A percentile compares a stretch with the other conserved stretches of the same genome.
Conservation (phyloP, 1,140 invertebrate genomes). For the Andrena cerasifolii region DNA sequence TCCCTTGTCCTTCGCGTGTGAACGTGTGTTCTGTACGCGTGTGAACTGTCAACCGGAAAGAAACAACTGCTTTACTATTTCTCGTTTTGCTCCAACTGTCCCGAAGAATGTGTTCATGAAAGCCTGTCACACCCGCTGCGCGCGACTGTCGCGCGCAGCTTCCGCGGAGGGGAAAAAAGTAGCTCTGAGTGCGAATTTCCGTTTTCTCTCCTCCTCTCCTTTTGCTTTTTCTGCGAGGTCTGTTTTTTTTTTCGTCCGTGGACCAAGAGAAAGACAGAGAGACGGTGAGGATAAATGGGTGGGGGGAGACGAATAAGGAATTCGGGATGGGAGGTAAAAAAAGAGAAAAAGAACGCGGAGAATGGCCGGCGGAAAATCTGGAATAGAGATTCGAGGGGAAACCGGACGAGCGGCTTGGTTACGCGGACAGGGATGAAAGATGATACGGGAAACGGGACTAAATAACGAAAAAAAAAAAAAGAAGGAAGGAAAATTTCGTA, state of each 20-base stretch:
- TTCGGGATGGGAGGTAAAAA: constrained; percentile 6
- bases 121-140: background rate
- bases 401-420: background rate
- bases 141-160: background rate
- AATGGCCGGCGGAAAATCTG: background rate
- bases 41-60: constrained; percentile 40
- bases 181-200: constrained; percentile 50
- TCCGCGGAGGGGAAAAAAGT: constrained; percentile 48
- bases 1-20: constrained; percentile 65
- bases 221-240: constrained; percentile 33
- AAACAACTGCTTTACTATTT: constrained; percentile 35
- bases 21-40: constrained; percentile 6
- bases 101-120: background rate
- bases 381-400: background rate
- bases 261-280: constrained; percentile 39
- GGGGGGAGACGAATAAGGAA: constrained; percentile 12
- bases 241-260: constrained; percentile 10
- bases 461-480: background rate
- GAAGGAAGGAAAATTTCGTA: constrained; percentile 1
- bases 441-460: background rate
- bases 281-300: constrained; percentile 4
- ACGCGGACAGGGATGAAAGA: background rate
- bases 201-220: constrained; percentile 44
- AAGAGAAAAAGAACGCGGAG: background rate
- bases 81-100: background rate